Base-by-base conservation (phyloP, 2,797 vertebrate genomes). In the Microhierax caerulescens region DNA sequence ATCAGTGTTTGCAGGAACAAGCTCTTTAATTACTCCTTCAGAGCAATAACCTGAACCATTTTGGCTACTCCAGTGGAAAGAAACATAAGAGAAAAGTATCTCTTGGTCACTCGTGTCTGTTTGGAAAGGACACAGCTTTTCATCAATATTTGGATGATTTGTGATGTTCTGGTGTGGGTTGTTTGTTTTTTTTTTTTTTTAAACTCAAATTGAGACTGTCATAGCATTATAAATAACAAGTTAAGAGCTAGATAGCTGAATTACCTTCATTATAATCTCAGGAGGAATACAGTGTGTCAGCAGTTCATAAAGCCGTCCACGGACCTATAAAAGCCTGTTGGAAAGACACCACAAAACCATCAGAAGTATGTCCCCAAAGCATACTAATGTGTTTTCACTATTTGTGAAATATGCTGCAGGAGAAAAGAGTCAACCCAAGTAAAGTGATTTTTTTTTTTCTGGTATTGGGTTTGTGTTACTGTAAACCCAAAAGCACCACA, bases 211-310 rank as follows among this genome's bases (percentile, higher is more conserved):
- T 67, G 34, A 85, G 41, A 90, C 41, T 50, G 14, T 32, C 47
- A 45, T 3, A 36, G 9, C 0, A 0, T n/a, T 75, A 59, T 76
- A n/a, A 68, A 3, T n/a, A 73, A 61, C 4, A 64, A 7, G 36
- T 36, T 14, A 91, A 34, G 34, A 88, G 17, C 28, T 64, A 39
- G 65, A 54, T 6, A 91, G 45, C 10, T 45, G 28, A 47, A 43
- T 96, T 98, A 99, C 99, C 99, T 99, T 99, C 98, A 99, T 99
- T 95, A 99, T 99, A 76, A 99, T 97, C 37, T 99, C 99, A 83
- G 99, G 98, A 82, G 99, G 99, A 97, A 99, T 99, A 97, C 99
- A 99, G 95, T 99, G 99, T 72, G 99, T 99, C 92, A 99, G 97
- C 74, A 99, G 99, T 74, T 99, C 99, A 88, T 99, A 99, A 64